Base-by-base conservation (phyloP, 2,888 invertebrate genomes). In the Myopa testacea region DNA sequence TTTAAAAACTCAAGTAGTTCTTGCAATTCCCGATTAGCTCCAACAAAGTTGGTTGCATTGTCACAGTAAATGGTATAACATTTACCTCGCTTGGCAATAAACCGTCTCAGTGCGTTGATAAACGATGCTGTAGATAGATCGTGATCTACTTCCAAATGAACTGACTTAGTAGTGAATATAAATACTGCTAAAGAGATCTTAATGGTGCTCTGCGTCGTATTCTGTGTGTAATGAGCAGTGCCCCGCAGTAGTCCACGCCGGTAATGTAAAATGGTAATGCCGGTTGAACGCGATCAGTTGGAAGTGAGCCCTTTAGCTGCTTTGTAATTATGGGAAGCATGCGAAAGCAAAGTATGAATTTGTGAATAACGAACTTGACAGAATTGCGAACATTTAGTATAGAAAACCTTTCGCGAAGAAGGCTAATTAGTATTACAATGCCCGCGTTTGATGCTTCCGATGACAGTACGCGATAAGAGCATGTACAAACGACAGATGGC, bases 241-340 rank as follows among this genome's bases (percentile, higher is more conserved):
- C 5, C 7, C 58, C 58, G 19, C 58, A 58, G n/a, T 72, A 80
- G 58, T 81, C 80, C 0, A 80, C 73, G n/a, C 77, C 79, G 16
- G 75, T 37, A 19, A 75, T 74, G 26, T 76, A 52, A 14, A 79
- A 81, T 8, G 80, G 78, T 38, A 79, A 68, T 19, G 76, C 67
- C 50, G 78, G 74, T 16, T 72, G 38, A 19, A 78, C 71, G 74
- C 78, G 50, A 14, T n/a, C 10, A 40, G 70, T 12, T 26, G 77
- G 78, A 58, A 78, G 67, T n/a, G 60, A 70, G 0, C 72, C 76
- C 84, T 86, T 85, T 16, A 82, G 6, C 6, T 55, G 55, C 55
- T 55, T 16, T 55, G 10, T 10, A 10, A 55, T n/a, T n/a, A 58
- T 78, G 8, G 75, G 75, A 4, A 19, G 52, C 34, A 69, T 69